Conservation (phyloP, 2,113 vertebrate species). For the Rhipidura dahli region DNA sequence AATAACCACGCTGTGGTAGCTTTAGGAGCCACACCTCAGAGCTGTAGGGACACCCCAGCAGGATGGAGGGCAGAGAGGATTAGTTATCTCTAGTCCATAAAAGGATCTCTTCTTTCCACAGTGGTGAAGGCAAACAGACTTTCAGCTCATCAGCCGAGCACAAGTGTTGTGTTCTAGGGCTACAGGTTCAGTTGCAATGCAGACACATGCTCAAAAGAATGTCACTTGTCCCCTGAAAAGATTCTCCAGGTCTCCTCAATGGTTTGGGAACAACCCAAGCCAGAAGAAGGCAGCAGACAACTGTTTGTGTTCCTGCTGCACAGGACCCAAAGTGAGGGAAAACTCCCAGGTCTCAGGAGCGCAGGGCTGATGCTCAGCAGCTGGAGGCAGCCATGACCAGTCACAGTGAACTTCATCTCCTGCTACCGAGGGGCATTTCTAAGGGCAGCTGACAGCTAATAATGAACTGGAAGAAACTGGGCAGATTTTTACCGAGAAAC, state of each 20-base stretch:
- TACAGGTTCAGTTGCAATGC: background rate
- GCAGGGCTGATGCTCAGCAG: background rate
- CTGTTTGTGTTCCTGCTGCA: background rate
- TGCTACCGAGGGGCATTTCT: background rate
- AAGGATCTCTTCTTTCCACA: background rate
- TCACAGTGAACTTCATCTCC: background rate
- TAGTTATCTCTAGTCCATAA: background rate
- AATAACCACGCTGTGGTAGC: background rate
- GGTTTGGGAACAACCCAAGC: background rate
- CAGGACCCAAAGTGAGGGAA: background rate
- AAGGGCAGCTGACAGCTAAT: background rate
- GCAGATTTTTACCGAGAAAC: background rate
- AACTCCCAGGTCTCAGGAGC: fast-evolving
- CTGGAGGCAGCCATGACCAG: background rate
- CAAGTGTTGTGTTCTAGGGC: background rate
- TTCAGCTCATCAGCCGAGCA: background rate
- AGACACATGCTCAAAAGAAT: background rate
- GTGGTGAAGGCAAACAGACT: background rate
- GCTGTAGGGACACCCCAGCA: background rate
- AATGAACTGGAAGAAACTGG: background rate
- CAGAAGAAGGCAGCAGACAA: background rate
- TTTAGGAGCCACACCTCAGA: background rate
- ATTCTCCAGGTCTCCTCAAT: background rate
- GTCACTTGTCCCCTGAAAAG: background rate
- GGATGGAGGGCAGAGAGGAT: background rate